These are phyloP conservation scores for Drosophila oshimai DNA, from an alignment of 1,140 invertebrate genomes.

Conservation along the genomic window DNA sequence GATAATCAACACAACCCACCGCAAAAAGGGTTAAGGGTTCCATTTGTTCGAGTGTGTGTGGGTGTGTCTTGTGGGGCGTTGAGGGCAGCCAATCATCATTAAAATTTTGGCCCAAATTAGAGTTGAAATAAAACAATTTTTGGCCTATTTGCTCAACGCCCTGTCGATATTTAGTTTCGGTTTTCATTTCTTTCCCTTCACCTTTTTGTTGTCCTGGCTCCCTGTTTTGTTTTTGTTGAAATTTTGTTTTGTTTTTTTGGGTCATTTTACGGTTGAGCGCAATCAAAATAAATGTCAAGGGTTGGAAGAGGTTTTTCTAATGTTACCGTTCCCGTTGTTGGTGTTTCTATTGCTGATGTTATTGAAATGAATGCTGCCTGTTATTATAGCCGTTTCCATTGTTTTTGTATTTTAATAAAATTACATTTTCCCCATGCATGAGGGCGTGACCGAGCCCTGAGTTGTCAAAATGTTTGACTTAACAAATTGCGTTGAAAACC, in stretches of 20 bases:
- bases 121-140: conserved; percentile 72
- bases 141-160: conserved; percentile 50
- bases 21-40: conserved; percentile 46
- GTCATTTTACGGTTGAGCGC: conserved; percentile 58
- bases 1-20: conserved; percentile 45
- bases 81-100: conserved; percentile 60
- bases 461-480: conserved; percentile 37
- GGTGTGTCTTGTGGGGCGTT: neutral
- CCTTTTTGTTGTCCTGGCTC: neutral
- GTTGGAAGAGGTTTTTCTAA: conserved; percentile 11
- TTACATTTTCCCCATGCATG: conserved; percentile 33
- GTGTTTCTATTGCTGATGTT: conserved; percentile 25
- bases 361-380: conserved; percentile 52
- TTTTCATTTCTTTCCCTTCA: conserved; percentile 19
- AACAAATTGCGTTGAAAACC: conserved; percentile 56
- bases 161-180: conserved; percentile 57
- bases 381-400: conserved; percentile 23
- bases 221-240: conserved; percentile 12
- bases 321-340: neutral
- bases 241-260: conserved; percentile 37
- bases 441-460: conserved; percentile 10
- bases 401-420: conserved; percentile 50
- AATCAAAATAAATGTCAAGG: conserved; percentile 61
- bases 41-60: neutral
- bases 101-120: conserved; percentile 68